Base-by-base conservation (phyloP, 2,797 vertebrate species). In the Adrianichthys oophorus region DNA sequence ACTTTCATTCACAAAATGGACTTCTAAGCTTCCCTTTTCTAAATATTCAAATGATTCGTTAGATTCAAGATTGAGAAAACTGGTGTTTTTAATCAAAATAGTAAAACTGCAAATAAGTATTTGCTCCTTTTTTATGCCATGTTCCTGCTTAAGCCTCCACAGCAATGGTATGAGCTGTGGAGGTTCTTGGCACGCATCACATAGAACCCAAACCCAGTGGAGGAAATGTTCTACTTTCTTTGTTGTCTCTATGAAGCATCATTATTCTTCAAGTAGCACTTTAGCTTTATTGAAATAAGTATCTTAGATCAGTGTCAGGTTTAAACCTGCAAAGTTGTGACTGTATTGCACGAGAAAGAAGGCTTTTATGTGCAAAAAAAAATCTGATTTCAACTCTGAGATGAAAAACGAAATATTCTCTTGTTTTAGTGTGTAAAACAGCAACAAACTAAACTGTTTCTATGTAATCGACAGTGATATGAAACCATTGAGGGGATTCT, bases 11-110 rank as follows among this genome's bases (percentile, higher is more conserved):
- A 12, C 10, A 37, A 37, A 37, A 37, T 2, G 29, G 29, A 32
- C 7, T 32, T 32, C 1, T 32, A 37, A 13, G 32, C 10, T 37
- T 37, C 8, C 13, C 32, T 37, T 48, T 48, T 54, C 41, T 29
- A 29, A 24, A 43, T 10, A 65, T 64, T 58, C 41, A 40, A 61
- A 52, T 48, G n/a, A 50, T 72, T 70, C 14, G 55, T 66, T 67
- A 43, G 23, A 46, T 54, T 62, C 18, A 21, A 45, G 62, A 59
- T 62, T 66, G 56, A 16, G 29, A 19, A 18, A 49, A 42, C 42
- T 66, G 45, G 46, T 68, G 44, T 59, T 55, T 26, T 40, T 26
- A 32, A 41, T 65, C 49, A 7, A 32, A 59, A 19, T 66, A 21
- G 41, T 57, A 46, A 60, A 74, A 64, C 63, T 43, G 18, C 10